Base-by-base conservation (phyloP, 2,888 invertebrate genomes). In the Cephus pulcher region DNA sequence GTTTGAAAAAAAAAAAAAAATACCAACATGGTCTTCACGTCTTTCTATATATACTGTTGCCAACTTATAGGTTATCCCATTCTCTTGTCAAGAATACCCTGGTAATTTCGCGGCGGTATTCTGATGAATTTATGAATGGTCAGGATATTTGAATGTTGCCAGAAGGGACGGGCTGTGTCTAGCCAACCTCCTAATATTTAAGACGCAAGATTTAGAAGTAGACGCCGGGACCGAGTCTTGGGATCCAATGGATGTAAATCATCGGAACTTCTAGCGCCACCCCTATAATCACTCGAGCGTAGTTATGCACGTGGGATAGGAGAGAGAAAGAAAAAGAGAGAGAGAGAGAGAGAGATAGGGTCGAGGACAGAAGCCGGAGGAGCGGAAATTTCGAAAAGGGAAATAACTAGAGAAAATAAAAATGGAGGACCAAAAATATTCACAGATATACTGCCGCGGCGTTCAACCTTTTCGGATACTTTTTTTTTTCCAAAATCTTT, bases 111-210 rank as follows among this genome's bases (percentile, higher is more conserved):
- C 87, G 82, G 83, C 76, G 78, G 79, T 86, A 83, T 85, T 80
- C 87, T 89, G 90, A 91, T 89, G 90, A 91, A 91, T 91, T 91
- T 91, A 91, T 91, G 91, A 91, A 90, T 89, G 89, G 88, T 81
- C 84, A 85, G 86, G 83, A 89, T 86, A 91, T 91, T 91, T 91
- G 90, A 91, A 91, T 91, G 89, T 90, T 90, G 91, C 89, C 89
- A 86, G 85, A 85, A 89, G 90, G 90, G 91, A 90, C 91, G 90
- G 88, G 83, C 87, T 86, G 83, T 84, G 89, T 90, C 90, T 91
- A 91, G 89, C 86, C 85, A 15, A 69, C 69, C 75, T 75, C 33
- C 75, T 77, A 79, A 78, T 77, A 80, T 79, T 77, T 81, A 74
- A 74, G 35, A 74, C 74, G 33, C 74, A 82, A 87, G 89, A 89